Percentiles rank a stretch among this genome's conserved stretches.
Conservation (phyloP, 2,797 vertebrate species). For the Spinibarbus caldwelli region DNA sequence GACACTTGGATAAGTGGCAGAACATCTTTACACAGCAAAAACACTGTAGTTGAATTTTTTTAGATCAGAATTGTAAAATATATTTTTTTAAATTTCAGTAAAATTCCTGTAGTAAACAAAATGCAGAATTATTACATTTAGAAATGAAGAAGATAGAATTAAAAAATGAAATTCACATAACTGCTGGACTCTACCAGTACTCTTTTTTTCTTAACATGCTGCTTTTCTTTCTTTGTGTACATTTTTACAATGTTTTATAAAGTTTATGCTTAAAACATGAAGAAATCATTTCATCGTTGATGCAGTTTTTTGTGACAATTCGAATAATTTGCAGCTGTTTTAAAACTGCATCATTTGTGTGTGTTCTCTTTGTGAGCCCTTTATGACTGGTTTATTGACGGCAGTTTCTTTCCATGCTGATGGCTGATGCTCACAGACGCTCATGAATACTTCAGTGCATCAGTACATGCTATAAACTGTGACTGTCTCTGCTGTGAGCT, state of each 20-base stretch:
- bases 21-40: background rate
- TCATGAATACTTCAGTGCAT: background rate
- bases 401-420: background rate
- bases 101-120: too few species aligned
- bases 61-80: background rate
- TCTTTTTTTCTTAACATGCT: background rate
- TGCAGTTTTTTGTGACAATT: background rate
- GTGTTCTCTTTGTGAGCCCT: background rate
- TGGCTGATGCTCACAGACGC: background rate
- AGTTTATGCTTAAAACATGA: background rate
- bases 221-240: background rate
- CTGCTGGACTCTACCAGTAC: too few species aligned
- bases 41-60: background rate
- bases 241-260: background rate
- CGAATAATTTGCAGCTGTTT: background rate
- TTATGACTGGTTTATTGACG: background rate
- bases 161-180: too few species aligned
- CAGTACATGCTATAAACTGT: background rate
- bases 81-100: too few species aligned
- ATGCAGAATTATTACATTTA: background rate
- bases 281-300: background rate
- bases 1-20: background rate
- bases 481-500: background rate
- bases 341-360: background rate
- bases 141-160: background rate